Percentiles rank a stretch among this genome's conserved stretches.
phyloP scores from a whole-genome alignment of 2,888 invertebrate genomes.

The Heterodera filipjevi region DNA sequence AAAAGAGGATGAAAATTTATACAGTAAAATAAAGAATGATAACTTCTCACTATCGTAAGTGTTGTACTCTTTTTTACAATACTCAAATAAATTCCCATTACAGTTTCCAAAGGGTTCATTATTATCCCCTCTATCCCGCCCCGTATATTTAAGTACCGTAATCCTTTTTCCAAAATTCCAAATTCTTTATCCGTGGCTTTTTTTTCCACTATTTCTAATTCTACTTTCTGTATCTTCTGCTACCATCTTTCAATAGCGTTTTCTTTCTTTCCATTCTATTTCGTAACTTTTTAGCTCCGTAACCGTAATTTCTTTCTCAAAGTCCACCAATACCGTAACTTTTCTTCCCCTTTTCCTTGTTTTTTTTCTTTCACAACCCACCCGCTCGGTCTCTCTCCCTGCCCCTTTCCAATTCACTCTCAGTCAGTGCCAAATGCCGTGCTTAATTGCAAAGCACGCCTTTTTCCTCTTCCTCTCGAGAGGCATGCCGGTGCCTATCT shows the following conservation, averaged over 20 bases:
- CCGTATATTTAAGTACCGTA: no score
- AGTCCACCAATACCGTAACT: neutral
- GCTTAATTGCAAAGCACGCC: slow-evolving; percentile 12
- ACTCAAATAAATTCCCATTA: no score
- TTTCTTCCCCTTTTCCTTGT: neutral
- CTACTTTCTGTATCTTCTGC: no score
- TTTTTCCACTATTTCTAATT: neutral
- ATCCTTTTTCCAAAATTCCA: no score
- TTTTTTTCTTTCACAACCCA: neutral
- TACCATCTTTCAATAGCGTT: no score
- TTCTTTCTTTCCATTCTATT: neutral
- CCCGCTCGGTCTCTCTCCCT: neutral
- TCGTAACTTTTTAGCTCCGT: neutral
- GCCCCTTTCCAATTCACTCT: neutral
- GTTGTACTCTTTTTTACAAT: no score
- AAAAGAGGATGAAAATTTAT: no score
- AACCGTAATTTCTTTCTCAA: neutral
- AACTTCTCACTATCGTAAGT: no score
- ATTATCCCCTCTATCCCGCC: no score
- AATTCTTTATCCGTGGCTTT: no score
- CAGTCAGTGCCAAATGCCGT: slow-evolving; percentile 10
- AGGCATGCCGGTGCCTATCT: neutral
- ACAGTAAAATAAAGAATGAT: no score
- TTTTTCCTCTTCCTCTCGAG: slow-evolving; percentile 1
- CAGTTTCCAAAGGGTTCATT: no score